Evolutionary conservation across 2,888 invertebrate genomes (phyloP), one percentile per base, ranked within the genome.

Genomic region (Melipona beecheii): DNA sequence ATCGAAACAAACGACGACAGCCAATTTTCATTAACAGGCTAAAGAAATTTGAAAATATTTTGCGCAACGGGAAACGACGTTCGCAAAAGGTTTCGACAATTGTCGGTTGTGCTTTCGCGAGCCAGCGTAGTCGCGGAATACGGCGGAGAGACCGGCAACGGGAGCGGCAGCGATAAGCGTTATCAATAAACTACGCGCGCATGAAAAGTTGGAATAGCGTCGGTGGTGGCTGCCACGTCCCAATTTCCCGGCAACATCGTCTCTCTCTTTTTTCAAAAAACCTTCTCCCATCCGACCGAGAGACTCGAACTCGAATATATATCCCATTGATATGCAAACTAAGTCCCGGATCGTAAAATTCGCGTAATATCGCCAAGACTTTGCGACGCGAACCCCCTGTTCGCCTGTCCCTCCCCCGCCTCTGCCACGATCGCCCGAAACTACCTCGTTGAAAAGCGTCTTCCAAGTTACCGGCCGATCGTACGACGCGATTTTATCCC

Each of bases 291-390:
- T 50, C 64, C 68, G 19, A 11, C 43, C 49, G 43, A 65, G 73
- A 81, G 75, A 79, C 75, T 75, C 84, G 82, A 80, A 83, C 70
- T 73, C 81, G 84, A 83, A 84, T 85, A 82, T 81, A 85, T 83
- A 81, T 86, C 78, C 88, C 84, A 92, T 92, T 91, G 92, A 91
- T 92, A 93, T 93, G 92, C 92, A 92, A 92, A 92, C 91, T 88
- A 90, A 92, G 91, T 91, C 87, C 80, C 78, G 81, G 90, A 87
- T 93, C 92, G 92, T 93, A 92, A 93, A 93, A 89, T 88, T 90
- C 87, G 82, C 91, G 92, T 90, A 90, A 92, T 92, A 92, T 90
- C 90, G 79, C 85, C 79, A 75, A 86, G 89, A 87, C 90, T 91
- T 91, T 89, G 89, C 91, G 81, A 89, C 84, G 66, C 76, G 24